Percentiles rank a stretch among this genome's conserved stretches.
Conservation (phyloP, 2,797 vertebrate species). For the Centropyge bicolor region DNA sequence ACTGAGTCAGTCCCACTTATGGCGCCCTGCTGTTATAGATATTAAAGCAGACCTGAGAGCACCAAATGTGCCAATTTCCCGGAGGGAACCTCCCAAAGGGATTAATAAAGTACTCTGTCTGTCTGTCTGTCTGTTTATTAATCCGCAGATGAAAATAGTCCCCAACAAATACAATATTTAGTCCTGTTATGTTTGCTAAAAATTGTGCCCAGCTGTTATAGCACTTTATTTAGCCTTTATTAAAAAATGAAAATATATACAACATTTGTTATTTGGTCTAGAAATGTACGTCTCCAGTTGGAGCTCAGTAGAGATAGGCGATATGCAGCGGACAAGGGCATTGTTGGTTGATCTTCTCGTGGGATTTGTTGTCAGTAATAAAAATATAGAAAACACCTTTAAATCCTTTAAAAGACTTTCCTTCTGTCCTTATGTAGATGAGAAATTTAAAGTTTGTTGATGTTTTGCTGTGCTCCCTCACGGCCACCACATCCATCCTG, state of each 20-base stretch:
- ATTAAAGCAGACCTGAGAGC: not conserved
- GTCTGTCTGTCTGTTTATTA: too few species aligned
- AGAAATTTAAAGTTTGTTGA: conserved; percentile 30
- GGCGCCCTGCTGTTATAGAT: not conserved
- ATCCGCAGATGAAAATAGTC: conserved; percentile 2
- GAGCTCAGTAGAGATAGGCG: not conserved
- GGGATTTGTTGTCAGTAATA: not conserved
- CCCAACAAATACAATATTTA: not conserved
- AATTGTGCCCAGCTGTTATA: not conserved
- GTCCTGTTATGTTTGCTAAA: not conserved
- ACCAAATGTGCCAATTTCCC: too few species aligned
- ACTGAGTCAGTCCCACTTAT: not conserved
- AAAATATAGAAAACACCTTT: not conserved
- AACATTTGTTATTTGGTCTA: not conserved
- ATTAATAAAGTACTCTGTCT: too few species aligned
- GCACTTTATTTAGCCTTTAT: not conserved
- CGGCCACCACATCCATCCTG: conserved; percentile 37
- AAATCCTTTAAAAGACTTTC: not conserved
- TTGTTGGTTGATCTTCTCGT: not conserved
- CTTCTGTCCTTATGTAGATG: conserved; percentile 10
- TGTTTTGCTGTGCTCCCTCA: conserved; percentile 43
- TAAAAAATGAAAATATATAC: not conserved
- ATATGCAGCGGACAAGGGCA: not conserved
- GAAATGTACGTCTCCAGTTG: not conserved
- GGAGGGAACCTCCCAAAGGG: too few species aligned